These are phyloP conservation scores for Semaprochilodus insignis DNA, from an alignment of 2,797 vertebrate species.

Conservation along the genomic window DNA sequence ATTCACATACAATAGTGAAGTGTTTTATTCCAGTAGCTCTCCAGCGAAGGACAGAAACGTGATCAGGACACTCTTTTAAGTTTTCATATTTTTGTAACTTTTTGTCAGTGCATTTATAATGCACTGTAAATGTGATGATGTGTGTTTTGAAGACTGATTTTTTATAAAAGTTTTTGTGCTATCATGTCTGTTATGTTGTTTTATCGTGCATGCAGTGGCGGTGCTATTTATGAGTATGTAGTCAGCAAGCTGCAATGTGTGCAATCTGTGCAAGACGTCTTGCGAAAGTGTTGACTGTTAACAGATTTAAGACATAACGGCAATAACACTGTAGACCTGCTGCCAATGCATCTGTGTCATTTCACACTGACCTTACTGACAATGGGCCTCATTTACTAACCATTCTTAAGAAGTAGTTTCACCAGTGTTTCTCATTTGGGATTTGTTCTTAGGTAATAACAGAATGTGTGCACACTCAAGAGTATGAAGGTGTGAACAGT, in stretches of 20 bases:
- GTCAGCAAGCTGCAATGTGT: constrained; percentile 20
- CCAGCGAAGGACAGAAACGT: not conserved
- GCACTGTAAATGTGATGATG: constrained; percentile 52
- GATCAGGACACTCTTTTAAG: constrained; percentile 6
- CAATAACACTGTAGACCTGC: too few relatives aligned
- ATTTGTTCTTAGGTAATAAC: too few relatives aligned
- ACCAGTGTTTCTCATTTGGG: too few relatives aligned
- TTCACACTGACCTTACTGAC: too few relatives aligned
- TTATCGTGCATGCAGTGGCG: constrained; percentile 40
- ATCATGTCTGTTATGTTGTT: constrained; percentile 25
- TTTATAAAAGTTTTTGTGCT: constrained; percentile 56
- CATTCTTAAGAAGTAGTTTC: too few relatives aligned
- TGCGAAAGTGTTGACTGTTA: constrained; percentile 34
- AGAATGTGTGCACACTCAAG: too few relatives aligned
- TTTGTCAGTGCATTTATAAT: constrained; percentile 41
- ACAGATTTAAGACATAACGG: not conserved
- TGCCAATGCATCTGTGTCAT: too few relatives aligned
- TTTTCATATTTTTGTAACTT: constrained; percentile 27
- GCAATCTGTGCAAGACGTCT: constrained; percentile 38
- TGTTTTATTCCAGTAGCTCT: constrained; percentile 38
- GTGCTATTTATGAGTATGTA: constrained; percentile 14
- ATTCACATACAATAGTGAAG: not conserved
- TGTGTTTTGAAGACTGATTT: constrained; percentile 45
- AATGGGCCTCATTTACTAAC: too few relatives aligned
- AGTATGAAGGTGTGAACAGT: too few relatives aligned